phyloP scores from a whole-genome alignment of 1,140 invertebrate species.

The Mycetomoellerius zeteki region DNA sequence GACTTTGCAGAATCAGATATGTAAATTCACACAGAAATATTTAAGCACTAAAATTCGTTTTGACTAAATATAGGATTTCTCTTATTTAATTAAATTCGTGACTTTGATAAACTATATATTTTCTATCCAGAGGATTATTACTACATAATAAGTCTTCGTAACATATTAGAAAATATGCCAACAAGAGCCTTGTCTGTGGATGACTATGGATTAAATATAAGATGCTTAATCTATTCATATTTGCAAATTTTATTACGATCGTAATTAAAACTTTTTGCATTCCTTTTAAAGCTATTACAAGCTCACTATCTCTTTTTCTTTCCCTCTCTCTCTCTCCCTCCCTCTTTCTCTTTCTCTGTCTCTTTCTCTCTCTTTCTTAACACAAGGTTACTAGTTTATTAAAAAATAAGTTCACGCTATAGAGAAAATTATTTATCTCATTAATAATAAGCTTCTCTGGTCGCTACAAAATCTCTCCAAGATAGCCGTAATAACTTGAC shows the following conservation, averaged over 20 bases:
- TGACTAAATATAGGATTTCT: no score
- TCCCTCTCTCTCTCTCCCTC: neutral
- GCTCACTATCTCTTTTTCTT: neutral
- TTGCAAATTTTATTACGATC: slow-evolving; percentile 16
- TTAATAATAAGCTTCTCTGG: slow-evolving; percentile 38
- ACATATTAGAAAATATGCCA: neutral
- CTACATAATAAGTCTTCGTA: neutral
- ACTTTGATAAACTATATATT: neutral
- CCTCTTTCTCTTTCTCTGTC: neutral
- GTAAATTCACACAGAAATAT: no score
- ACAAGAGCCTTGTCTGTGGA: neutral
- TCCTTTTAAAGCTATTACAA: slow-evolving; percentile 15
- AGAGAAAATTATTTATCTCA: slow-evolving; percentile 24
- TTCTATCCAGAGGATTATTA: neutral
- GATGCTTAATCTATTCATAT: neutral
- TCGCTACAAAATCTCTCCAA: slow-evolving; percentile 5
- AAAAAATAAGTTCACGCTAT: slow-evolving; percentile 14
- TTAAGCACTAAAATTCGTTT: no score
- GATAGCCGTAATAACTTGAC: neutral
- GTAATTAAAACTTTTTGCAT: slow-evolving; percentile 21
- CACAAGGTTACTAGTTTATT: neutral
- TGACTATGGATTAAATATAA: neutral
- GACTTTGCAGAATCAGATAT: neutral
- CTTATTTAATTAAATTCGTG: no score
- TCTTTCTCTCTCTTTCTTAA: neutral